Conservation (phyloP, 2,888 invertebrate genomes). For the Scaptodrosophila latifasciaeformis region DNA sequence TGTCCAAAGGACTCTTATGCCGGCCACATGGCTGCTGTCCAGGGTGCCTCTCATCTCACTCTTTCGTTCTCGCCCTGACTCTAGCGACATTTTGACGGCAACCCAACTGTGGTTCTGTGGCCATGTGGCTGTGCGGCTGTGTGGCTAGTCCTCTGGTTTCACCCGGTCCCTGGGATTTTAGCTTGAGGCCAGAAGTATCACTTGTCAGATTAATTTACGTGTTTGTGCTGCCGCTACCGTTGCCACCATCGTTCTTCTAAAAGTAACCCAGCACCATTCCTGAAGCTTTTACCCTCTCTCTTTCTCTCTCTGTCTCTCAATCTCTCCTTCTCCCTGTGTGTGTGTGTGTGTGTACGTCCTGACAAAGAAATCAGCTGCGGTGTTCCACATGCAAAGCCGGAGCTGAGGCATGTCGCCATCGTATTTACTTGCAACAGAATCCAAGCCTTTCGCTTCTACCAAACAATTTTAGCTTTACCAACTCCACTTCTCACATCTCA, state of each 20-base stretch:
- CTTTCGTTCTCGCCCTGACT: too few relatives aligned
- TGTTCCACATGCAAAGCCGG: slow-evolving; percentile 43
- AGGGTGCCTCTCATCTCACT: slow-evolving; percentile 21
- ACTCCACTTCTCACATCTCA: slow-evolving; percentile 1
- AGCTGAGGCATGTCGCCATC: slow-evolving; percentile 53
- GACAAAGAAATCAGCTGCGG: slow-evolving; percentile 64
- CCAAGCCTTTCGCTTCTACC: too few relatives aligned
- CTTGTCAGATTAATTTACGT: slow-evolving; percentile 75
- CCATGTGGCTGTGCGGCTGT: too few relatives aligned
- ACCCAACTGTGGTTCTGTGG: slow-evolving; percentile 8
- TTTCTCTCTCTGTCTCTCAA: slow-evolving; percentile 2
- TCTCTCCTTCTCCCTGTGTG: not conserved
- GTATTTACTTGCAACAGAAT: slow-evolving; percentile 48
- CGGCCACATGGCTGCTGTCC: slow-evolving; percentile 64
- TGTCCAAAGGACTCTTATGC: slow-evolving; percentile 62
- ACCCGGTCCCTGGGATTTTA: slow-evolving; percentile 20
- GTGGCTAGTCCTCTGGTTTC: too few relatives aligned
- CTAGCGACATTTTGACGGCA: slow-evolving; percentile 59
- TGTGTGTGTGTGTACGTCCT: slow-evolving; percentile 39
- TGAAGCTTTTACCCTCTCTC: slow-evolving; percentile 23
- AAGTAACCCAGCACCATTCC: slow-evolving; percentile 30
- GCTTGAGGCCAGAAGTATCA: slow-evolving; percentile 73
- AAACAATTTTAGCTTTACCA: too few relatives aligned
- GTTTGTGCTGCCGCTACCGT: slow-evolving; percentile 68
- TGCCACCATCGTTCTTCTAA: slow-evolving; percentile 34